Evolutionary conservation across 2,797 vertebrate species (phyloP), one percentile per base, ranked within the genome.

Genomic region (Tadarida brasiliensis): DNA sequence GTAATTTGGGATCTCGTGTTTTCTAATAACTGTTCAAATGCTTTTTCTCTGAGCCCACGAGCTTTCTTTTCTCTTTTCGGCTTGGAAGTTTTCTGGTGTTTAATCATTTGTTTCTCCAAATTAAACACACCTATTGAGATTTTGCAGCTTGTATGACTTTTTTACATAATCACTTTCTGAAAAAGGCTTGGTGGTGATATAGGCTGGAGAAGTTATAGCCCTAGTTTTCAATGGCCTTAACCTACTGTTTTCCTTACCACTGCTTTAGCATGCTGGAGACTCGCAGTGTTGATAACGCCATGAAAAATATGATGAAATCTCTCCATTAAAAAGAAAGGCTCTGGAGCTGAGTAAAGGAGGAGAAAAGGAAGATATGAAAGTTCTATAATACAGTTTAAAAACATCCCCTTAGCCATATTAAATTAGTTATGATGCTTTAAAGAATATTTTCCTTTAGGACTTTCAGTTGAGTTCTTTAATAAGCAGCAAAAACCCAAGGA

Each of bases 391-490:
- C 8, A 81, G 44, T 78, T 93, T 80, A 80, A 63, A 95, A 78
- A 71, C 16, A 51, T 73, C 30, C n/a, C 22, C 14, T n/a, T 82
- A 74, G 51, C 77, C 28, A 65, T 54, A 89, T 86, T 82, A 93
- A 96, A 95, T 96, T 96, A 97, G 57, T 67, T 74, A 67, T 90
- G 86, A 78, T 91, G 61, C 83, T 92, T 97, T 96, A 57, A 93
- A 93, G 51, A 81, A 87, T 47, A 68, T 90, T 91, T 94, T 90
- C 67, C 93, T 98, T 94, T 89, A 96, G 95, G 90, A 94, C 26
- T 96, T 87, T 89, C 35, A 87, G 47, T 96, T 96, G 90, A 93
- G 49, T 91, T 97, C 78, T 91, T 93, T 97, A 97, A 90, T 95
- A 87, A 92, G 89, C 93, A 97, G 78, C 67, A 95, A 81, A 85